A percentile compares a stretch with the other conserved stretches of the same genome.
These are phyloP conservation scores for Syngnathus floridae DNA, from an alignment of 2,113 vertebrate genomes.

Conservation along the genomic window DNA sequence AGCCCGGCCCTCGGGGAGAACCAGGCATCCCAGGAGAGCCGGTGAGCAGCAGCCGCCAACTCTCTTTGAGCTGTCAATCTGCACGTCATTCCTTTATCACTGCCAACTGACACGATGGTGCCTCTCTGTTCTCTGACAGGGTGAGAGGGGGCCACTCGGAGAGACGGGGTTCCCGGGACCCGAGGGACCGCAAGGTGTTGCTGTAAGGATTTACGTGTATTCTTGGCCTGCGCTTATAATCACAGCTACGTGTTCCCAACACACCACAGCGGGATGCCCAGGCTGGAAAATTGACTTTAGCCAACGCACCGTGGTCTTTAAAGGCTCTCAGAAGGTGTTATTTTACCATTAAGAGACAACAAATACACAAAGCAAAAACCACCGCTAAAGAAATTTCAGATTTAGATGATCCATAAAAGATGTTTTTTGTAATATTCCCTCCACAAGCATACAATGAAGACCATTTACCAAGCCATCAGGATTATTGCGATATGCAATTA, in stretches of 20 bases:
- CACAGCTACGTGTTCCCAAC: constrained; percentile 17
- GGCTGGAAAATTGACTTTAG: background rate
- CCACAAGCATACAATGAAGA: constrained; percentile 58
- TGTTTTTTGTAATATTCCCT: constrained; percentile 55
- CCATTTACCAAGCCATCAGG: constrained; percentile 56
- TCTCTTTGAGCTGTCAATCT: constrained; percentile 65
- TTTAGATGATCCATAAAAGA: constrained; percentile 58
- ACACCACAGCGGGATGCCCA: constrained; percentile 12
- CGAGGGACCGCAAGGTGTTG: constrained; percentile 84
- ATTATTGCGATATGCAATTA: constrained; percentile 69
- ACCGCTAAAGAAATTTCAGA: constrained; percentile 31
- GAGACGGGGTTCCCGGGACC: constrained; percentile 92
- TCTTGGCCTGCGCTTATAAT: constrained; percentile 20
- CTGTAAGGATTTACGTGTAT: constrained; percentile 72
- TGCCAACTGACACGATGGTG: constrained; percentile 38
- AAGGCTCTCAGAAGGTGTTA: constrained; percentile 2
- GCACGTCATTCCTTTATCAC: constrained; percentile 47
- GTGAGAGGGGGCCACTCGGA: constrained; percentile 88
- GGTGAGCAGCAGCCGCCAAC: constrained; percentile 73
- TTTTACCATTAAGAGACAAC: constrained; percentile 2
- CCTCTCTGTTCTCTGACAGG: constrained; percentile 71
- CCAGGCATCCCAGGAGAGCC: constrained; percentile 86
- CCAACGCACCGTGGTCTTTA: background rate
- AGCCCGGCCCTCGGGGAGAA: constrained; percentile 79
- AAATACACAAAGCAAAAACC: constrained; percentile 32